Percentiles rank a stretch among this genome's conserved stretches.
Conservation (phyloP, 2,797 vertebrate species). For the Cryptoblepharus egeriae region DNA sequence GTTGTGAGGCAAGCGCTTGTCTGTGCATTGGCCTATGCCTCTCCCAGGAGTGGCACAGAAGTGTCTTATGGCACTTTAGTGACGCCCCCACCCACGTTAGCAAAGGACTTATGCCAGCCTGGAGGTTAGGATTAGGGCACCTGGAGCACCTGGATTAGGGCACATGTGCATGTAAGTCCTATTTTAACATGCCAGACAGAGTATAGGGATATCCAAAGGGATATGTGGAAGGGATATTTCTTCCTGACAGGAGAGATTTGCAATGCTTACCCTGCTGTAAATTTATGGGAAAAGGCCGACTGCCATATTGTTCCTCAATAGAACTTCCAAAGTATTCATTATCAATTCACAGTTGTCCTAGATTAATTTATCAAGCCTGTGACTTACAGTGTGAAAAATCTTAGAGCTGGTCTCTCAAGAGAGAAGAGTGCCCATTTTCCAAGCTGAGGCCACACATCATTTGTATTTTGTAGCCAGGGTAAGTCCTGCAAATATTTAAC, state of each 20-base stretch:
- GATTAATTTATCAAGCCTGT: slow-evolving; percentile 11
- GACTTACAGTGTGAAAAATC: background rate
- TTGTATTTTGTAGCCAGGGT: slow-evolving; percentile 4
- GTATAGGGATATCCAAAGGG: too few relatives aligned
- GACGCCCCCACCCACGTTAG: too few relatives aligned
- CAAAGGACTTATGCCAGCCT: too few relatives aligned
- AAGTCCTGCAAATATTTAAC: background rate
- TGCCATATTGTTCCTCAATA: slow-evolving; percentile 46
- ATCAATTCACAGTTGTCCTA: slow-evolving; percentile 28
- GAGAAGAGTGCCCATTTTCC: slow-evolving; percentile 7
- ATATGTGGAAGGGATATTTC: background rate
- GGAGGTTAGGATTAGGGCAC: too few relatives aligned
- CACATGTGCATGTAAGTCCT: background rate
- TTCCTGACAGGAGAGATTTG: slow-evolving; percentile 34
- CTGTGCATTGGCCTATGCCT: too few relatives aligned
- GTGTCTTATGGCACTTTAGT: too few relatives aligned
- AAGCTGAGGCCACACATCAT: slow-evolving; percentile 1
- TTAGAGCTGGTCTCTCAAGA: background rate
- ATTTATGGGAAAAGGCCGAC: slow-evolving; percentile 47
- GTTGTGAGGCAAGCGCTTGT: too few relatives aligned
- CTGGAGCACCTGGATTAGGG: too few relatives aligned
- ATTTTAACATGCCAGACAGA: background rate
- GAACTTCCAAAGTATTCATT: slow-evolving; percentile 29
- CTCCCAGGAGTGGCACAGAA: too few relatives aligned
- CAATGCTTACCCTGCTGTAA: slow-evolving; percentile 35